These are phyloP conservation scores for Otus sunia DNA, from an alignment of 2,113 vertebrate genomes.

Conservation along the genomic window DNA sequence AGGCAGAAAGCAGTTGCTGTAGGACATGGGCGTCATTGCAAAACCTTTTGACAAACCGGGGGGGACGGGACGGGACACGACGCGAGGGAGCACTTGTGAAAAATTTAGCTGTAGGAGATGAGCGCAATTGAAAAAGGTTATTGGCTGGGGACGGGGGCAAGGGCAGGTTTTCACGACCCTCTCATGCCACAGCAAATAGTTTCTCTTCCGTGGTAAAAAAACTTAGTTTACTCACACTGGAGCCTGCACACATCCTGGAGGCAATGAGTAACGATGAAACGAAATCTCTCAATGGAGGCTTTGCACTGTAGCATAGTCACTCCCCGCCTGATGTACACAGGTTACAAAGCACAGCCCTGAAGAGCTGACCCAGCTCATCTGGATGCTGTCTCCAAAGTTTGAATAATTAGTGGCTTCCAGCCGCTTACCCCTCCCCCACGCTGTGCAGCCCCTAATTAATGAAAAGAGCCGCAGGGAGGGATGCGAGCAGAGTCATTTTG, in stretches of 20 bases:
- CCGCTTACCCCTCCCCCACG: not conserved
- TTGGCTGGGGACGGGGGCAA: not conserved
- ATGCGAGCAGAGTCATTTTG: not conserved
- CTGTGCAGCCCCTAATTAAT: constrained; percentile 23
- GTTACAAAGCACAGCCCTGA: not conserved
- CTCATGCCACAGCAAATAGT: not conserved
- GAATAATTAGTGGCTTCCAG: constrained; percentile 43
- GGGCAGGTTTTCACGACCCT: not conserved
- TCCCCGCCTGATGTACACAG: not conserved
- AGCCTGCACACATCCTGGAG: not conserved
- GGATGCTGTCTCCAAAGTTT: not conserved
- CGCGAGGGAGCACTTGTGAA: not conserved
- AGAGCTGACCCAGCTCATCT: not conserved
- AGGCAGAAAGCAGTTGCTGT: not conserved
- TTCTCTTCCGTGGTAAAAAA: not conserved
- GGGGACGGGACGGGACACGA: too few species aligned
- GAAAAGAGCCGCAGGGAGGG: constrained; percentile 8
- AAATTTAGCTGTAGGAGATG: not conserved
- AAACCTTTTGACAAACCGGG: not conserved
- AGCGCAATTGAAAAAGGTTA: not conserved
- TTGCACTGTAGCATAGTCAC: not conserved
- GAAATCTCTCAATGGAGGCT: not conserved
- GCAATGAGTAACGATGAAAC: not conserved
- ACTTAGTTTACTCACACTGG: not conserved
- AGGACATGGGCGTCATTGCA: not conserved